These are phyloP conservation scores for Ibycter americanus DNA, from an alignment of 2,797 vertebrate genomes.

Conservation along the genomic window DNA sequence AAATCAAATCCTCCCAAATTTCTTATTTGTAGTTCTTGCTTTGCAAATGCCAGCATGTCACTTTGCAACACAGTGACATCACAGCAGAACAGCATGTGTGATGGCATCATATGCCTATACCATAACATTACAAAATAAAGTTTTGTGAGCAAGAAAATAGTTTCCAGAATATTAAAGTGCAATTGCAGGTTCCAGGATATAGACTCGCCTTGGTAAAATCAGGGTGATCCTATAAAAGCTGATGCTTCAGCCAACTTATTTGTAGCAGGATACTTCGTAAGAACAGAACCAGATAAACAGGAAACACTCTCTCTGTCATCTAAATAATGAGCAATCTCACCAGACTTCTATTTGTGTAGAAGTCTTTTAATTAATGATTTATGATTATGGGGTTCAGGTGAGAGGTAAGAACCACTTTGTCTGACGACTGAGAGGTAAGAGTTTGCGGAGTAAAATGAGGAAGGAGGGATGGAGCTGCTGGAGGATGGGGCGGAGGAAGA, in stretches of 20 bases:
- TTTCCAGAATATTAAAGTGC: background rate
- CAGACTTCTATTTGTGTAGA: background rate
- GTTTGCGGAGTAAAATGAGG: background rate
- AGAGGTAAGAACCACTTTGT: background rate
- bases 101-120: background rate
- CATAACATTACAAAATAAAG: background rate
- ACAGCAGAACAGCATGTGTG: background rate
- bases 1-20: background rate
- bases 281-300: conserved; percentile 48
- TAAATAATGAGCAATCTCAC: conserved; percentile 35
- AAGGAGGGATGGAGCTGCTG: background rate
- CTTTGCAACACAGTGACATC: background rate
- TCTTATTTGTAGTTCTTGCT: background rate
- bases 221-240: conserved; percentile 1
- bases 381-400: background rate
- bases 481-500: background rate
- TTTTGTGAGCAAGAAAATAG: background rate
- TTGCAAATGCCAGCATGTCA: background rate
- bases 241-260: background rate
- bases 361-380: conserved; percentile 5
- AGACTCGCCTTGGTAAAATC: background rate
- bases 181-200: conserved; percentile 12
- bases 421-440: background rate
- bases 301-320: conserved; percentile 48
- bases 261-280: background rate